A percentile compares a stretch with the other conserved stretches of the same genome.
Evolutionary conservation across 2,113 vertebrate genomes (phyloP).

Genomic region (Coturnix japonica): DNA sequence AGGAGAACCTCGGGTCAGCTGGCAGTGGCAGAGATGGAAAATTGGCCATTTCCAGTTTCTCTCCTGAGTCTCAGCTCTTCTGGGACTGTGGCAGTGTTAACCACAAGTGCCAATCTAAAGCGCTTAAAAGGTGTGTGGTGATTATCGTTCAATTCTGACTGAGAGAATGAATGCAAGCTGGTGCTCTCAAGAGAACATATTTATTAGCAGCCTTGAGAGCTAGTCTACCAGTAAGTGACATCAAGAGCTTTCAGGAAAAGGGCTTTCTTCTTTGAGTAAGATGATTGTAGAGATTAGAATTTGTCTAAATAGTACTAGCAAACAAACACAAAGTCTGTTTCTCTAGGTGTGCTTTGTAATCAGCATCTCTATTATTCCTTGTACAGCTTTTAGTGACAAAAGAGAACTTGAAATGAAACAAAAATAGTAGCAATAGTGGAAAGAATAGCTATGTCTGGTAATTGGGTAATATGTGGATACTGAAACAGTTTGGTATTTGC

Average conservation of each 20-base stretch:
- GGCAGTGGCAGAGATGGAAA: background rate
- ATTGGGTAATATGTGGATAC: background rate
- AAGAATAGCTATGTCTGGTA: background rate
- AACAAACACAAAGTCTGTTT: background rate
- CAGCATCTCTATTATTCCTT: background rate
- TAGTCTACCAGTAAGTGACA: background rate
- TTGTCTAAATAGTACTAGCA: background rate
- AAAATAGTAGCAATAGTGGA: background rate
- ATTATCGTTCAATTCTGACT: background rate
- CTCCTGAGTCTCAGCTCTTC: background rate
- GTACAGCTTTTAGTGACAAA: background rate
- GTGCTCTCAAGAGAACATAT: background rate
- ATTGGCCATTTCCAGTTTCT: background rate
- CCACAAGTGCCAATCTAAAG: rapidly evolving
- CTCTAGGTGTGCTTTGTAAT: background rate
- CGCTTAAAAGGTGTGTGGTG: background rate
- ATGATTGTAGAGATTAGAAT: background rate
- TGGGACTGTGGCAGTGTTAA: background rate
- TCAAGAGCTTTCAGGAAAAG: background rate
- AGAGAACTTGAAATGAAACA: background rate
- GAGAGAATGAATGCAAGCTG: background rate
- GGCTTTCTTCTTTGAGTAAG: background rate
- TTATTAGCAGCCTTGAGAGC: background rate
- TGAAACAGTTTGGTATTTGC: background rate
- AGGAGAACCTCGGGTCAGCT: background rate